A percentile compares a stretch with the other conserved stretches of the same genome.
Conservation (phyloP, 2,797 vertebrate genomes). For the Falco rusticolus region DNA sequence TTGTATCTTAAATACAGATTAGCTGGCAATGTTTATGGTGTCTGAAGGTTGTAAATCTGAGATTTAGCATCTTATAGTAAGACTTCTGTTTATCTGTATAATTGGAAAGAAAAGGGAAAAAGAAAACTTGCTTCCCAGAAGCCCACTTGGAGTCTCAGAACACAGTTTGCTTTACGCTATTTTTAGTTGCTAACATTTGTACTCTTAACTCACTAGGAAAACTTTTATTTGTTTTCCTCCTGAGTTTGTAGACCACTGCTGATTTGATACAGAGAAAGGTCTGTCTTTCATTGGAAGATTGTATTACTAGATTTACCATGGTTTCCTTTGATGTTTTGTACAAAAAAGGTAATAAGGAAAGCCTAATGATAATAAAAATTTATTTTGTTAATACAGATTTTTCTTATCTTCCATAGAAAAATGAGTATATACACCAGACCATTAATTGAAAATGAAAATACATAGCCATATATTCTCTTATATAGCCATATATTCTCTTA, state of each 20-base stretch:
- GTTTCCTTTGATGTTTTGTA: not conserved
- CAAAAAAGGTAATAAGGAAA: not conserved
- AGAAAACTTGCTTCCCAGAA: not conserved
- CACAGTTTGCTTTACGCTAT: not conserved
- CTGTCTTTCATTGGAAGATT: not conserved
- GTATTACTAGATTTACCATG: not conserved
- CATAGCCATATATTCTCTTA: not conserved
- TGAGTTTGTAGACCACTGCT: not conserved
- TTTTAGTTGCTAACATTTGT: not conserved
- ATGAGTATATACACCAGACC: not conserved
- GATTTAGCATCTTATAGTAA: not conserved
- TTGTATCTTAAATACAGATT: not conserved
- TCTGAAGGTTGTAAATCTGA: not conserved
- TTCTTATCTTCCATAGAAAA: not conserved
- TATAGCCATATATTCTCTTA: not conserved
- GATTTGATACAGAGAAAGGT: not conserved
- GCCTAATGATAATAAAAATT: not conserved
- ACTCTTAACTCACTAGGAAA: not conserved
- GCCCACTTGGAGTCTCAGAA: not conserved
- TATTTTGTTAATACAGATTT: not conserved
- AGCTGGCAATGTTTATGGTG: not conserved
- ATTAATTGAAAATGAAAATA: constrained; percentile 20
- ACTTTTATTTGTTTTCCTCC: not conserved
- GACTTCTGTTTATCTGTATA: not conserved
- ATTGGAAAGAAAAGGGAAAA: not conserved